These are phyloP conservation scores for Yponomeuta cagnagella DNA, from an alignment of 2,888 invertebrate species.

Conservation along the genomic window DNA sequence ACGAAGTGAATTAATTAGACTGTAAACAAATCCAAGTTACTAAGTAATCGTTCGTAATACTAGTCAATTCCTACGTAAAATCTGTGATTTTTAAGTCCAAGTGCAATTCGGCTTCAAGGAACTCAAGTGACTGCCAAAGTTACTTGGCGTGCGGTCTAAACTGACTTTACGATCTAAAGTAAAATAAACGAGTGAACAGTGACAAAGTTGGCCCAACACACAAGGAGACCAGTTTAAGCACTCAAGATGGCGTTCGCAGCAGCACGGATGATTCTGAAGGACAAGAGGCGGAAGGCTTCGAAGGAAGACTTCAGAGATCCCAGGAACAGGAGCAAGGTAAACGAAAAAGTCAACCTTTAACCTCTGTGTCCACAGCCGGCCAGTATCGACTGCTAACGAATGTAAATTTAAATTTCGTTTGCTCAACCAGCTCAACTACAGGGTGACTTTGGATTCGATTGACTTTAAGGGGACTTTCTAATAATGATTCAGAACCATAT, in stretches of 20 bases:
- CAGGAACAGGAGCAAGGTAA: slow-evolving; percentile 89
- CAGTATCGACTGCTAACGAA: too few relatives aligned
- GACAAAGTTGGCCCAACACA: slow-evolving; percentile 27
- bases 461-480: too few relatives aligned
- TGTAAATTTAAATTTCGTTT: too few relatives aligned
- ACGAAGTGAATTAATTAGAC: slow-evolving; percentile 18
- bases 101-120: slow-evolving; percentile 1
- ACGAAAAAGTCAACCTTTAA: too few relatives aligned
- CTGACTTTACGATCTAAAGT: not conserved
- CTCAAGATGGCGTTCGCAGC: slow-evolving; percentile 87
- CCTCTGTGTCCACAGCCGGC: too few relatives aligned
- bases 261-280: slow-evolving; percentile 89
- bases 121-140: not conserved
- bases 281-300: slow-evolving; percentile 86
- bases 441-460: too few relatives aligned
- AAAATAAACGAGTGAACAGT: not conserved
- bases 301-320: slow-evolving; percentile 85
- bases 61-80: slow-evolving; percentile 43
- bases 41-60: slow-evolving; percentile 35
- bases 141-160: slow-evolving; percentile 18
- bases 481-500: too few relatives aligned
- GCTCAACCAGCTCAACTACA: too few relatives aligned
- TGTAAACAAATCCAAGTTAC: slow-evolving; percentile 18
- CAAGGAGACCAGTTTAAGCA: slow-evolving; percentile 22
- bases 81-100: slow-evolving; percentile 45